Percentiles rank a stretch among this genome's conserved stretches.
These are phyloP conservation scores for Barnardius zonarius DNA, from an alignment of 2,113 vertebrate genomes.

Conservation along the genomic window DNA sequence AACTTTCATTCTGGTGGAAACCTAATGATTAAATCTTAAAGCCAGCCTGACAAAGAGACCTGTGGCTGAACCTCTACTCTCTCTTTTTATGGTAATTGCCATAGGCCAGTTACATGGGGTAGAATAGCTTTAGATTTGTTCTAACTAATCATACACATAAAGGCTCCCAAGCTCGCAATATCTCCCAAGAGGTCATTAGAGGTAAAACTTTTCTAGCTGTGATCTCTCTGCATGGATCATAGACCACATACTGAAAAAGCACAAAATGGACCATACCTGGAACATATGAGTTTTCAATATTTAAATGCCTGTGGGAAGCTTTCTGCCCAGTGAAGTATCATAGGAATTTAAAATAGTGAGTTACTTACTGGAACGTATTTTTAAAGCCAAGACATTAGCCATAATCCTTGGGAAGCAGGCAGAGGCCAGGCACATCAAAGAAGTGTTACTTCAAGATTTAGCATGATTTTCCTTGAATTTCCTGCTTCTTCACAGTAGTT, in stretches of 20 bases:
- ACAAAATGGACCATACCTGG: background rate
- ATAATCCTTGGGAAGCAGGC: background rate
- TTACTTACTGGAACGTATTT: background rate
- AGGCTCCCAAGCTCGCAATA: background rate
- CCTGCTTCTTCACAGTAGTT: background rate
- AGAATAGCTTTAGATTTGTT: background rate
- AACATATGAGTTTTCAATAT: background rate
- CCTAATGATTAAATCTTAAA: background rate
- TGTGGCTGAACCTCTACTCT: background rate
- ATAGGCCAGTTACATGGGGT: background rate
- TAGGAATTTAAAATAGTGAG: background rate
- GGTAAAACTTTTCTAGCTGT: background rate
- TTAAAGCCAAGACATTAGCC: background rate
- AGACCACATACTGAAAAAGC: background rate
- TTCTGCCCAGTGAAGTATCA: background rate
- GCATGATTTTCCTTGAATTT: background rate
- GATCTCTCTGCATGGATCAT: background rate
- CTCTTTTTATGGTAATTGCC: background rate
- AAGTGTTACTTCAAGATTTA: background rate
- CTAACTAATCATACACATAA: background rate
- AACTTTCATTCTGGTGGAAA: background rate
- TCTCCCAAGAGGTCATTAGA: background rate
- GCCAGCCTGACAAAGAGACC: background rate
- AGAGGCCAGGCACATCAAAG: background rate
- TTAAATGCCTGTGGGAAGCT: background rate